Conservation (phyloP, 2,113 vertebrate species). For the Callospermophilus lateralis region DNA sequence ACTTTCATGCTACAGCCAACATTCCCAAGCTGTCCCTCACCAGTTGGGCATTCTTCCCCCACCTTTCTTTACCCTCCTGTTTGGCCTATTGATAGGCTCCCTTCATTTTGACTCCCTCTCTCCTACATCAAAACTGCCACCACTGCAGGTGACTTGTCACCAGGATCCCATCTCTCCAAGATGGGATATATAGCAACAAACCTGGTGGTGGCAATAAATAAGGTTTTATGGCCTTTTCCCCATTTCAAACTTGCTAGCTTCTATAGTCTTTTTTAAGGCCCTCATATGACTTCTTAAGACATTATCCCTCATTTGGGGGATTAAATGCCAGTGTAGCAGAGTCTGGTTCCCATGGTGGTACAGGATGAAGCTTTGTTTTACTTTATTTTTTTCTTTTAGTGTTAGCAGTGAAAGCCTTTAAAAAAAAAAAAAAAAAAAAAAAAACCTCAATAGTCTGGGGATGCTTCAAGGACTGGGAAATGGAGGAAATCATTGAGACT, state of each 20-base stretch:
- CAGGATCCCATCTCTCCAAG: not conserved
- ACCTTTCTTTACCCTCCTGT: not conserved
- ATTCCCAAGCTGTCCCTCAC: not conserved
- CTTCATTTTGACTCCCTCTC: not conserved
- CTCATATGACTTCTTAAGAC: not conserved
- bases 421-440: slow-evolving; percentile 38
- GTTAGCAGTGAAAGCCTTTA: slow-evolving; percentile 59
- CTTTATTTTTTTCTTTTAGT: slow-evolving; percentile 41
- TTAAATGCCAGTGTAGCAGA: not conserved
- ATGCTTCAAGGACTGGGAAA: slow-evolving; percentile 20
- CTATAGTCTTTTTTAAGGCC: not conserved
- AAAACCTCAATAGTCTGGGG: slow-evolving; percentile 15
- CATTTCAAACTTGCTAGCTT: not conserved
- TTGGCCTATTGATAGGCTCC: not conserved
- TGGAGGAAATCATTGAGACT: not conserved
- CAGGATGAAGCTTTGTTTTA: slow-evolving; percentile 1
- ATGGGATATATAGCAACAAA: not conserved
- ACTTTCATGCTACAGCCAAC: not conserved
- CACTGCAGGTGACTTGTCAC: not conserved
- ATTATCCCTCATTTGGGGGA: not conserved
- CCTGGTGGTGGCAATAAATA: fast-evolving
- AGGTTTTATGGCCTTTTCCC: not conserved
- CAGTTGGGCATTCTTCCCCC: too few relatives aligned
- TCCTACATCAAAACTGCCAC: not conserved
- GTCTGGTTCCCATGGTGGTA: slow-evolving; percentile 26